Evolutionary conservation across 1,140 invertebrate genomes (phyloP).

Genomic region (Prorops nasuta): DNA sequence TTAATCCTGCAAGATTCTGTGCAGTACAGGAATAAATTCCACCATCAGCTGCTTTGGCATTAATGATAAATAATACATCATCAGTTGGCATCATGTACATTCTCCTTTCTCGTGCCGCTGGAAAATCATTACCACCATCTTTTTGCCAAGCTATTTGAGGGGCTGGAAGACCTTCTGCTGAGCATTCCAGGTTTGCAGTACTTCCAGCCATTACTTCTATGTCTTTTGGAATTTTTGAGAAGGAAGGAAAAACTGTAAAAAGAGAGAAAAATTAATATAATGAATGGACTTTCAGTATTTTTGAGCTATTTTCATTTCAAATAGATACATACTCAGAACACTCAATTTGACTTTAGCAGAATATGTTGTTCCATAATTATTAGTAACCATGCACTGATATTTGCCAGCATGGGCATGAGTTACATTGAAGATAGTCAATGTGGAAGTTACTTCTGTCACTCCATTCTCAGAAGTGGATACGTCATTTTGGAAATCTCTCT

Average conservation of each 20-base stretch:
- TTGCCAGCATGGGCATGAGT: slow-evolving; percentile 76
- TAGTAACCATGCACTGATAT: slow-evolving; percentile 92
- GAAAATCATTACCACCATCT: slow-evolving; percentile 93
- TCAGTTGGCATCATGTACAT: slow-evolving; percentile 91
- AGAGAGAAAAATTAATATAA: neutral
- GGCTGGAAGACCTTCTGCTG: slow-evolving; percentile 81
- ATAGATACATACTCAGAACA: slow-evolving; percentile 68
- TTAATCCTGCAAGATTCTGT: slow-evolving; percentile 81
- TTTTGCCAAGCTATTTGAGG: slow-evolving; percentile 92
- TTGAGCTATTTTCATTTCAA: neutral
- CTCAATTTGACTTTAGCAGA: slow-evolving; percentile 82
- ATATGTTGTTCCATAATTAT: slow-evolving; percentile 86
- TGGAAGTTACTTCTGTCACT: slow-evolving; percentile 64
- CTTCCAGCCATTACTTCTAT: slow-evolving; percentile 80
- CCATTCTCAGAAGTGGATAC: slow-evolving; percentile 47
- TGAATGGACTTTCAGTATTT: neutral
- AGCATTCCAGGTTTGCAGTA: slow-evolving; percentile 87
- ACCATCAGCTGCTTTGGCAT: slow-evolving; percentile 83
- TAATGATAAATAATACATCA: slow-evolving; percentile 88
- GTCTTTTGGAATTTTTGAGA: slow-evolving; percentile 82
- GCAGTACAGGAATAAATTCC: slow-evolving; percentile 94
- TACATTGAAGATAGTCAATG: slow-evolving; percentile 71
- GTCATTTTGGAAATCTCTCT: slow-evolving; percentile 39
- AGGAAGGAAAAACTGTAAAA: slow-evolving; percentile 77
- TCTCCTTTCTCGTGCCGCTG: slow-evolving; percentile 87